Evolutionary conservation across 30 jellyfish, hydroid and myxozoan species (phyloP).

Genomic region (Mastigias papua): DNA sequence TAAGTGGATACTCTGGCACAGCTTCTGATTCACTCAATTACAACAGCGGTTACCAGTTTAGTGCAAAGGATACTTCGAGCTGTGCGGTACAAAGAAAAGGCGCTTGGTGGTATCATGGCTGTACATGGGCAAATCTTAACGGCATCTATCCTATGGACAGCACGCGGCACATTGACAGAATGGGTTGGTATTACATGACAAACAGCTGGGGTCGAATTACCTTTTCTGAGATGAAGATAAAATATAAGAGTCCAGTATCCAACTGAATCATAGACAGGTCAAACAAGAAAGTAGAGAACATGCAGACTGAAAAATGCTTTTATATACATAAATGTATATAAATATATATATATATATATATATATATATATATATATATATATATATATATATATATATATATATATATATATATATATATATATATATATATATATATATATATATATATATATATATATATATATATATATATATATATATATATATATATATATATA

Average conservation of each 20-base stretch:
- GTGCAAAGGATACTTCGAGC: conserved; percentile 21
- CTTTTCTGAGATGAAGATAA: conserved; percentile 29
- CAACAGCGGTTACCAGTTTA: background rate
- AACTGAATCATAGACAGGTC: too few relatives aligned
- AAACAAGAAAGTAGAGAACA: too few relatives aligned
- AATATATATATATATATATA: too few relatives aligned
- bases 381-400: too few relatives aligned
- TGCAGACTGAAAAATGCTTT: too few relatives aligned
- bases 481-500: too few relatives aligned
- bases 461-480: too few relatives aligned
- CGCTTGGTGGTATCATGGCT: conserved; percentile 48
- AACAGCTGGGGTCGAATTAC: conserved; percentile 1
- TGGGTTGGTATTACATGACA: background rate
- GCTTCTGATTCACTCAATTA: background rate
- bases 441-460: too few relatives aligned
- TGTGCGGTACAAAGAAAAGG: background rate
- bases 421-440: too few relatives aligned
- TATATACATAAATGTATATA: too few relatives aligned
- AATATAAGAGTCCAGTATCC: background rate
- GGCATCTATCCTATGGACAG: background rate
- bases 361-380: too few relatives aligned
- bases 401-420: too few relatives aligned
- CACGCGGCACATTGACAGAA: background rate
- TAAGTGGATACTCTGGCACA: conserved; percentile 19
- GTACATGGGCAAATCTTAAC: conserved; percentile 14